Conservation (phyloP, 2,888 invertebrate genomes). For the Neoitamus cyanurus region DNA sequence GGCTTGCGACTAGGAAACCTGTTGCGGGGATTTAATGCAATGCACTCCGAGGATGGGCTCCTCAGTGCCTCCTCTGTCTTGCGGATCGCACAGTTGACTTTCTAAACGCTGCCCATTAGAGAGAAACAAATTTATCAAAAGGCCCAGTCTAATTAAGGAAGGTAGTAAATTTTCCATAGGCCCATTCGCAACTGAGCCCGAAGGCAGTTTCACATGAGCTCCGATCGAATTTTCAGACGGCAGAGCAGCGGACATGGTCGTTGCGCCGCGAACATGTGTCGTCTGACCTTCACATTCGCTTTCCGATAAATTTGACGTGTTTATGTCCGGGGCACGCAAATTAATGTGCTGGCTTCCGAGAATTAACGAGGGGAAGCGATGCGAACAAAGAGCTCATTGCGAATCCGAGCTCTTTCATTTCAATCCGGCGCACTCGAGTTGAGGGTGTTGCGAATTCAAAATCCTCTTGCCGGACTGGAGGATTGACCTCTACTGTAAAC, state of each 20-base stretch:
- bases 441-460: not conserved
- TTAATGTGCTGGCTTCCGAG: slow-evolving; percentile 29
- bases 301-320: slow-evolving; percentile 37
- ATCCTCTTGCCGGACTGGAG: not conserved
- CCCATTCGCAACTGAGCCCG: not conserved
- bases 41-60: slow-evolving; percentile 10
- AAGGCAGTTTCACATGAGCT: not conserved
- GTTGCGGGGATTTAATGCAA: not conserved
- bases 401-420: not conserved
- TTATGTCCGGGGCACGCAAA: slow-evolving; percentile 28
- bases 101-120: slow-evolving; percentile 21
- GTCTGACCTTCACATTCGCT: slow-evolving; percentile 33
- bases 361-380: slow-evolving; percentile 7
- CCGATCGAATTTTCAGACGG: not conserved
- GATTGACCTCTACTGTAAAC: not conserved
- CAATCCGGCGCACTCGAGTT: not conserved
- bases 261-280: not conserved
- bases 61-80: not conserved
- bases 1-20: slow-evolving; percentile 5
- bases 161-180: not conserved
- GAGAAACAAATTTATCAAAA: slow-evolving; percentile 6
- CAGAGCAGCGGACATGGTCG: not conserved
- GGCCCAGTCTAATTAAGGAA: slow-evolving; percentile 22
- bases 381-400: not conserved
- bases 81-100: not conserved